phyloP scores from a whole-genome alignment of 64 coral and sea anemone species.

The Dendrophyllia cribrosa region DNA sequence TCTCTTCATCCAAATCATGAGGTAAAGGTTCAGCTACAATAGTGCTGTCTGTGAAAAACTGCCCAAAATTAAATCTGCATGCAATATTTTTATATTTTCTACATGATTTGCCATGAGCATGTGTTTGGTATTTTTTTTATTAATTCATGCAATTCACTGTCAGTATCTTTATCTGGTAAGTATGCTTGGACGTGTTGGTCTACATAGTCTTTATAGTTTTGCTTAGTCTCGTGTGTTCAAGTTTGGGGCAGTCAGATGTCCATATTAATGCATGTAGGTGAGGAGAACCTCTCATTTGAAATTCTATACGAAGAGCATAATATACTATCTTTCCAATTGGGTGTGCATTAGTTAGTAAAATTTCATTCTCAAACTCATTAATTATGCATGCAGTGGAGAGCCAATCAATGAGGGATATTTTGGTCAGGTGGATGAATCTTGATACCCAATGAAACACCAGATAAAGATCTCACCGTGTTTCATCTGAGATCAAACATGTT shows the following conservation, averaged over 20 bases:
- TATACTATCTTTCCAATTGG: constrained; percentile 62
- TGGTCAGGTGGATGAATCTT: too few species aligned
- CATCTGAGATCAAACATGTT: too few species aligned
- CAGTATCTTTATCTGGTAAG: constrained; percentile 18
- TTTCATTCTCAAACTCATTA: too few species aligned
- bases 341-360: constrained; percentile 52
- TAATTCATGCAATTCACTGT: constrained; percentile 26
- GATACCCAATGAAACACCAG: too few species aligned
- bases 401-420: too few species aligned
- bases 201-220: constrained; percentile 53
- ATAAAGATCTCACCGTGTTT: too few species aligned
- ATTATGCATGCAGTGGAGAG: too few species aligned
- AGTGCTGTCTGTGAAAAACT: constrained; percentile 44
- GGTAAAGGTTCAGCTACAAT: constrained; percentile 42
- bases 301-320: constrained; percentile 63
- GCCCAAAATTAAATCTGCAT: constrained; percentile 32
- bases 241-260: constrained; percentile 50
- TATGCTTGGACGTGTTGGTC: constrained; percentile 52
- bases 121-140: constrained; percentile 56
- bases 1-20: constrained; percentile 37
- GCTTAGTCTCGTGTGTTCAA: constrained; percentile 36
- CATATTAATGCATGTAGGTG: constrained; percentile 60
- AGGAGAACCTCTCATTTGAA: constrained; percentile 64
- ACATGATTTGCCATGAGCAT: constrained; percentile 55
- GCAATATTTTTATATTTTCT: constrained; percentile 45